Evolutionary conservation across 2,797 vertebrate species (phyloP).

Genomic region (Neoniphon sammara): DNA sequence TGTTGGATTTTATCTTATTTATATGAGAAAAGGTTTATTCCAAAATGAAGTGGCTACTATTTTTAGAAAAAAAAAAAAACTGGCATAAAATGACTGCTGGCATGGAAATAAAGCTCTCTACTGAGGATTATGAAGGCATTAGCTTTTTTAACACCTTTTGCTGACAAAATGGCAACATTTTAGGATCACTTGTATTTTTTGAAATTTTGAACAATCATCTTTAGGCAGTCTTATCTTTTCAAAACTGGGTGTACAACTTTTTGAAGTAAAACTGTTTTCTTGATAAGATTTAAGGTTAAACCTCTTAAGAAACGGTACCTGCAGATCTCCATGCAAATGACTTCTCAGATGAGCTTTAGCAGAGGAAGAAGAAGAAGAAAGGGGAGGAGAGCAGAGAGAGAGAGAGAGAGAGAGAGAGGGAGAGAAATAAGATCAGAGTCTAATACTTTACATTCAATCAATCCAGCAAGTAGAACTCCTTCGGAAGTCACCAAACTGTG

Average conservation of each 20-base stretch:
- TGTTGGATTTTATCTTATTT: conserved; percentile 4
- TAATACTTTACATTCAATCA: conserved; percentile 31
- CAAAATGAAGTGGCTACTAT: background rate
- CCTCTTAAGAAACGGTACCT: conserved; percentile 81
- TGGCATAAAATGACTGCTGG: background rate
- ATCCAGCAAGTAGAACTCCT: conserved; percentile 11
- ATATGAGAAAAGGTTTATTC: too few species aligned
- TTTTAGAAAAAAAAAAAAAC: background rate
- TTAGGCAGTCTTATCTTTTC: background rate
- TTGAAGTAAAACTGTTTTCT: background rate
- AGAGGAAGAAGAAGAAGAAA: conserved; percentile 9
- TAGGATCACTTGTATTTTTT: background rate
- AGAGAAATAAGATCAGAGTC: conserved; percentile 54
- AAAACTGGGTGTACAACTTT: background rate
- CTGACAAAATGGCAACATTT: background rate
- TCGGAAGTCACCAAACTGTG: background rate
- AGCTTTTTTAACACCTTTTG: conserved; percentile 12
- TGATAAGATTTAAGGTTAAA: background rate
- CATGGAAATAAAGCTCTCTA: background rate
- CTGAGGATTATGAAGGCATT: background rate
- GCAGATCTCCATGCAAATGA: conserved; percentile 97
- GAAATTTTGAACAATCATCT: background rate
- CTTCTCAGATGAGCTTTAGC: conserved; percentile 95
- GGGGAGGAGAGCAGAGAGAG: conserved; percentile 20
- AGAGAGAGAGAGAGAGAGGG: conserved; percentile 37